Conservation (phyloP, 2,888 invertebrate species). For the Andrena bicolor region DNA sequence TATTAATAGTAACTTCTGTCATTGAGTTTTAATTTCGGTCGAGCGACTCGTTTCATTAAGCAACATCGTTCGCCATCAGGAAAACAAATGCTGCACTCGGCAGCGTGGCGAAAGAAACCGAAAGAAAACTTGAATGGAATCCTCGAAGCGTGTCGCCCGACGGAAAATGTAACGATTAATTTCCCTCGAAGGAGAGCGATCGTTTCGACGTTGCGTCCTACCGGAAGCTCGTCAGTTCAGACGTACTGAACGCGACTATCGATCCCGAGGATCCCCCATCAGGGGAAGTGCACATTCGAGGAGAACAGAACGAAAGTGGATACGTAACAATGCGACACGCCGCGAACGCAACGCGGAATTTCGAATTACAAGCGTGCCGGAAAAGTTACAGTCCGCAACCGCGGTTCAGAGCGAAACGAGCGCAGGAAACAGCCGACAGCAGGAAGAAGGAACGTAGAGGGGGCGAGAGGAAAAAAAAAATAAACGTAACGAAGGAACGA, state of each 20-base stretch:
- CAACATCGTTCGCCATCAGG: neutral
- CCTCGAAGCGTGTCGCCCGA: conserved; percentile 2
- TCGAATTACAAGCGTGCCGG: conserved; percentile 21
- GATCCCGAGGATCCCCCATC: neutral
- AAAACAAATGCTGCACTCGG: neutral
- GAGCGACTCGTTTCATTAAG: neutral
- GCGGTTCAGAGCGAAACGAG: neutral
- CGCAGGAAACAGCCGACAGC: neutral
- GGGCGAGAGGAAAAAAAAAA: neutral
- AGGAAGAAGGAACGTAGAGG: neutral
- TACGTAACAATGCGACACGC: conserved; percentile 39
- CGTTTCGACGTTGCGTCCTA: neutral
- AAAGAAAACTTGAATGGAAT: conserved; percentile 13
- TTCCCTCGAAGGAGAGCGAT: neutral
- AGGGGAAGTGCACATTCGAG: neutral
- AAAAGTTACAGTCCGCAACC: conserved; percentile 34
- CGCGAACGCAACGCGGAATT: conserved; percentile 32
- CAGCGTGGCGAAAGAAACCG: neutral
- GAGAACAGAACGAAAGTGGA: neutral
- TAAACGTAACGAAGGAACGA: neutral
- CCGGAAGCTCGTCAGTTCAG: conserved; percentile 15
- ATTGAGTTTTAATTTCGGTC: too few species aligned
- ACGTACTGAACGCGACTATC: conserved; percentile 18
- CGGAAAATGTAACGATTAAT: conserved; percentile 28
- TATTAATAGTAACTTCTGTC: too few species aligned